Evolutionary conservation across 2,888 invertebrate species (phyloP), one percentile per base, ranked within the genome.

Genomic region (Carcina quercana): DNA sequence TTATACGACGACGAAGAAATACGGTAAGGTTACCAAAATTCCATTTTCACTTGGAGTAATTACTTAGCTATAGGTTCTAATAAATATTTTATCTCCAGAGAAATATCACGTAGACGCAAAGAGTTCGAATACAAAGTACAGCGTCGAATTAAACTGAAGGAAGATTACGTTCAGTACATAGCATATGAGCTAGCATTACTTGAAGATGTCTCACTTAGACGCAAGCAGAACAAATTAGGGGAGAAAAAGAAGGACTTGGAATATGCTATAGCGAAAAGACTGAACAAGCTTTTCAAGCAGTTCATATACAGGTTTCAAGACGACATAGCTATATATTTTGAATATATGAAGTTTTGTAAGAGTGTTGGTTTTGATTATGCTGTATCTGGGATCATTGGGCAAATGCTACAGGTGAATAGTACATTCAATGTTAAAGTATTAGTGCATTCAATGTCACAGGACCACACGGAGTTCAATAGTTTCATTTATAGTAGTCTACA

Each of bases 261-360:
- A 62, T 85, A 85, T 59, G 72, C 88, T 0, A 89, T 96, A 44
- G 85, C 89, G 0, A 89, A 88, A 37, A 86, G 92, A 42, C 86
- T 95, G 6, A 90, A 91, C 52, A 87, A 86, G 52, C 68, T 95
- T 13, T 95, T 92, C 57, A 90, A 89, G 58, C 89, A 89, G 47
- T 89, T 89, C 12, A 82, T 91, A 32, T 79, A 82, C 17, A 84
- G 88, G 42, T 94, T 91, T 56, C 88, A 91, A 50, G 86, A 89
- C 53, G 92, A 95, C 56, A 70, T 91, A 21, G 86, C 89, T 43
- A 80, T 95, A 34, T 94, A 92, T 88, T 84, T 92, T 50, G 89
- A 91, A 25, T 92, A 91, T 53, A 89, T 95, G 31, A 91, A 91
- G 52, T 95, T 94, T 62, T 91, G 91, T 51, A 90, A 88, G 50